Conservation (phyloP, 1,140 invertebrate genomes). For the Eumaeus atala region DNA sequence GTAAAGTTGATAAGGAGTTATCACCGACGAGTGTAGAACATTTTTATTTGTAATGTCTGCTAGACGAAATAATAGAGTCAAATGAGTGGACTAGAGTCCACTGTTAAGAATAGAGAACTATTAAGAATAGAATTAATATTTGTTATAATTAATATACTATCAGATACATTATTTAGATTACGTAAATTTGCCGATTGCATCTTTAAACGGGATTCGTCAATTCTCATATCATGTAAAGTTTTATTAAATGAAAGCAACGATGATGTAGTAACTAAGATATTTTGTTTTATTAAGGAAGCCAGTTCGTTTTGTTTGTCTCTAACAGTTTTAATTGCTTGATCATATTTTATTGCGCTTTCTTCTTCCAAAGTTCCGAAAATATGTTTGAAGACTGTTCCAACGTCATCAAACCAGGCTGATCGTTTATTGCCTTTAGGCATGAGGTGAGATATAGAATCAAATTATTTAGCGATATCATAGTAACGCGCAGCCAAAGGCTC, state of each 20-base stretch:
- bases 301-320: conserved; percentile 18
- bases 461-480: conserved; percentile 17
- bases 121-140: too few relatives aligned
- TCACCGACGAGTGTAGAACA: too few relatives aligned
- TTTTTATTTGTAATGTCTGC: too few relatives aligned
- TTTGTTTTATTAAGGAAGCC: conserved; percentile 23
- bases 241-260: conserved; percentile 24
- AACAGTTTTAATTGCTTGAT: too few relatives aligned
- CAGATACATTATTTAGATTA: conserved; percentile 21
- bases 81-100: too few relatives aligned
- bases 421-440: conserved; percentile 16
- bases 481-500: conserved; percentile 13
- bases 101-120: too few relatives aligned
- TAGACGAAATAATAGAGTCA: too few relatives aligned
- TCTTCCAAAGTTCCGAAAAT: conserved; percentile 16
- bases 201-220: conserved; percentile 26
- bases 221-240: conserved; percentile 25
- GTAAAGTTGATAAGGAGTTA: too few relatives aligned
- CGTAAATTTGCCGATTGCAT: conserved; percentile 23
- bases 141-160: too few relatives aligned
- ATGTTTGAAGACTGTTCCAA: conserved; percentile 18
- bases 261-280: conserved; percentile 22
- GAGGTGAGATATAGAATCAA: conserved; percentile 25
- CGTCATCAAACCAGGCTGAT: conserved; percentile 24
- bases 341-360: too few relatives aligned